These are phyloP conservation scores for Aurelia sp. DNA, from an alignment of 30 jellyfish, hydroid and myxozoan genomes.

Conservation along the genomic window DNA sequence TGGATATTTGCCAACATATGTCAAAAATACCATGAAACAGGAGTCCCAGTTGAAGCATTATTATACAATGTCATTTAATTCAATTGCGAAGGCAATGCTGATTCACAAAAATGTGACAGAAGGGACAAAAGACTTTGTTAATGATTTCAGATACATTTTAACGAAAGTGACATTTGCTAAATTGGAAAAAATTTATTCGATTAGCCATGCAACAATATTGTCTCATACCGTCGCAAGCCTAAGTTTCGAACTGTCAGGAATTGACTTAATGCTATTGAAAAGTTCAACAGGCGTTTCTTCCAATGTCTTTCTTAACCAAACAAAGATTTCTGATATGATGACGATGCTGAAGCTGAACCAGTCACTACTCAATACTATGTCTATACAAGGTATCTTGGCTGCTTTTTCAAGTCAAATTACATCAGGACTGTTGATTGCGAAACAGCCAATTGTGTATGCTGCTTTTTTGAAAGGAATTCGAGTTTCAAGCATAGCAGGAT, in stretches of 20 bases:
- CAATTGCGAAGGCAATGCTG: conserved; percentile 31
- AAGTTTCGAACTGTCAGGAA: conserved; percentile 4
- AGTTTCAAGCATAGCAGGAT: background rate
- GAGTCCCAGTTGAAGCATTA: conserved; percentile 13
- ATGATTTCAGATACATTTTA: conserved; percentile 14
- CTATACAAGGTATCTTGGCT: background rate
- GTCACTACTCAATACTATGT: background rate
- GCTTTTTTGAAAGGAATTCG: conserved; percentile 29
- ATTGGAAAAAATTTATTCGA: background rate
- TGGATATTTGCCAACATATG: conserved; percentile 14
- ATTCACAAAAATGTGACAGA: conserved; percentile 47
- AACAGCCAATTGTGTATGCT: conserved; percentile 43
- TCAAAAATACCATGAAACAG: background rate
- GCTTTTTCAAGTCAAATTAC: background rate
- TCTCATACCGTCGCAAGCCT: background rate
- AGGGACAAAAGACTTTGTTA: conserved; percentile 39
- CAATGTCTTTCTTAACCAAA: background rate
- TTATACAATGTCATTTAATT: conserved; percentile 41
- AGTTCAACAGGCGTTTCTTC: background rate
- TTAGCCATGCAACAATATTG: background rate
- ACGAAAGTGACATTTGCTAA: conserved; percentile 5
- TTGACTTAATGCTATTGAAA: background rate
- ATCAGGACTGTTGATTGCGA: background rate
- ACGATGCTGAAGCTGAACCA: background rate
- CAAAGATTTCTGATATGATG: background rate